A percentile compares a stretch with the other conserved stretches of the same genome.
Evolutionary conservation across 2,888 invertebrate genomes (phyloP).

Genomic region (Ichneumon xanthorius): DNA sequence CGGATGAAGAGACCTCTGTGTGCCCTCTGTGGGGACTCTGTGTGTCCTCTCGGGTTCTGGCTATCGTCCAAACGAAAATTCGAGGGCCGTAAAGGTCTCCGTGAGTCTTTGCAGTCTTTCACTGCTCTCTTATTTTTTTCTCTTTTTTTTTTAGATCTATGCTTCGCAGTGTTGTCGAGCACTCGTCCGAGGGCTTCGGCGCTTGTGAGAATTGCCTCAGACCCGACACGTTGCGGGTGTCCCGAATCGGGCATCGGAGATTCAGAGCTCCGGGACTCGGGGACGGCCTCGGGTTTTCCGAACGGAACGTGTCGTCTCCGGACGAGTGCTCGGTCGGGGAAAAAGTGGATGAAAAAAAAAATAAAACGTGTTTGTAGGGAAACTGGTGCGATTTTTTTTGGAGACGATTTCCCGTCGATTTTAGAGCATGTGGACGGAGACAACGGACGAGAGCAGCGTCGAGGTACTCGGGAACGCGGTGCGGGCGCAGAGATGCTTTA

Average conservation of each 20-base stretch:
- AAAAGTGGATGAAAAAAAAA: no score
- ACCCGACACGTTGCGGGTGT: no score
- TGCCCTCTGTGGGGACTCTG: background rate
- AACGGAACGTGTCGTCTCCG: no score
- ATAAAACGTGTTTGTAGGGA: background rate
- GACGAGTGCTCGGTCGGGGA: no score
- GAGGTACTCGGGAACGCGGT: background rate
- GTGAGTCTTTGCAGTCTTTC: constrained; percentile 11
- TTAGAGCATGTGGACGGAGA: constrained; percentile 34
- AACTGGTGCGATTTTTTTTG: constrained; percentile 4
- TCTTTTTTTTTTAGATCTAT: background rate
- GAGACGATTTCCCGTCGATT: constrained; percentile 24
- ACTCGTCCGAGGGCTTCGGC: background rate
- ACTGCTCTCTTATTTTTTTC: background rate
- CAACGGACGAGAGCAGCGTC: constrained; percentile 15
- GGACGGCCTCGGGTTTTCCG: no score
- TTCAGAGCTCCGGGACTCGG: no score
- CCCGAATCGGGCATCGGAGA: no score
- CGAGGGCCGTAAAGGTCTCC: constrained; percentile 21
- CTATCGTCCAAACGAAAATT: constrained; percentile 13
- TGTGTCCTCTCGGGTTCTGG: constrained; percentile 16
- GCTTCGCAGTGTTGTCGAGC: background rate
- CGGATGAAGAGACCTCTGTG: background rate
- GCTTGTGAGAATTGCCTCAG: no score
- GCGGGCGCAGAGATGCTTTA: background rate